phyloP scores from a whole-genome alignment of 2,888 invertebrate species.

The Folsomia manolachei region DNA sequence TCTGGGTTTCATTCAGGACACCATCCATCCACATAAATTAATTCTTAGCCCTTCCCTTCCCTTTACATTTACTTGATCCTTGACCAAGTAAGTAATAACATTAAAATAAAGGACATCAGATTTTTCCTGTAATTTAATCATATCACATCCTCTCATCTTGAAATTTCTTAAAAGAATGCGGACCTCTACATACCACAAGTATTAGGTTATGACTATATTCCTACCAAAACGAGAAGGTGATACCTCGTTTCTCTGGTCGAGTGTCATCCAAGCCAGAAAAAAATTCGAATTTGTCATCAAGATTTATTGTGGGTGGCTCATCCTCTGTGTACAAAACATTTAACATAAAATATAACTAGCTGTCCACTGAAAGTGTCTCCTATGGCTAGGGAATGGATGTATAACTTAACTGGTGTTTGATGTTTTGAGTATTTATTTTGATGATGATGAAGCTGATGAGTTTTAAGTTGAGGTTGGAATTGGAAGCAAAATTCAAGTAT shows the following conservation, averaged over 20 bases:
- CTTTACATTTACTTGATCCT: no score
- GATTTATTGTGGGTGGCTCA: slow-evolving; percentile 29
- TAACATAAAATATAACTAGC: no score
- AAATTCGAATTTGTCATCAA: slow-evolving; percentile 26
- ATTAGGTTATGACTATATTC: neutral
- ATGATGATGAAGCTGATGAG: neutral
- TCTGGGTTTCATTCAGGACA: no score
- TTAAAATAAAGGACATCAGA: neutral
- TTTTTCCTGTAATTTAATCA: slow-evolving; percentile 6
- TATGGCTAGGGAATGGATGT: no score
- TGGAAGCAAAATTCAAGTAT: slow-evolving; percentile 4
- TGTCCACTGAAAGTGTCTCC: no score
- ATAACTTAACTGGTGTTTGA: no score
- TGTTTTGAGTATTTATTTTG: no score
- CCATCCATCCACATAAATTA: no score
- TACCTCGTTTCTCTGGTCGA: slow-evolving; percentile 9
- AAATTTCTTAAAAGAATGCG: neutral
- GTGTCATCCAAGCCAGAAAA: slow-evolving; percentile 16
- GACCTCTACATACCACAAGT: neutral
- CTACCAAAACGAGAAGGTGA: slow-evolving; percentile 4
- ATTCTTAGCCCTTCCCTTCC: no score
- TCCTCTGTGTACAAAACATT: slow-evolving; percentile 20
- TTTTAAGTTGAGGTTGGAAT: slow-evolving; percentile 1
- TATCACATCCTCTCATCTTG: neutral
- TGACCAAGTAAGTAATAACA: no score